These are phyloP conservation scores for Cardinalis cardinalis DNA, from an alignment of 2,113 vertebrate species.

Conservation along the genomic window DNA sequence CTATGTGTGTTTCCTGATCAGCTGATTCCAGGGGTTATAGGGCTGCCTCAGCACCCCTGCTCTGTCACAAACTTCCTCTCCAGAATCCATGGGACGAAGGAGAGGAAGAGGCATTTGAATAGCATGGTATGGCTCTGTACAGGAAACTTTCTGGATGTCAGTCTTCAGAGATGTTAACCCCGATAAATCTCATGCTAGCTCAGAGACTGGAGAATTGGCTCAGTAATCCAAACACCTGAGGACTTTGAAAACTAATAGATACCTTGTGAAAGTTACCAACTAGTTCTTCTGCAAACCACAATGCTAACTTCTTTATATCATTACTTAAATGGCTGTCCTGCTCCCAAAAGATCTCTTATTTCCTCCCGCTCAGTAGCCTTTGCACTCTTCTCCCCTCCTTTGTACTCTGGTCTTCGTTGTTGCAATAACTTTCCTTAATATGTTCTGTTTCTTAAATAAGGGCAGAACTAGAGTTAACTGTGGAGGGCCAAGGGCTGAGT, in stretches of 20 bases:
- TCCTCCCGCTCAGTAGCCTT: not conserved
- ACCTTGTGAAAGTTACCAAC: not conserved
- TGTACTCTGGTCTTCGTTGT: not conserved
- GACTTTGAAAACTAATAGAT: not conserved
- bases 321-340: not conserved
- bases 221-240: rapidly evolving
- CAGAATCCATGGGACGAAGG: not conserved
- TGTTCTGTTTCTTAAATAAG: not conserved
- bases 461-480: rapidly evolving
- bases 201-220: not conserved
- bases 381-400: not conserved
- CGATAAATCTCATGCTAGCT: rapidly evolving
- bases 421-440: not conserved
- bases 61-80: not conserved
- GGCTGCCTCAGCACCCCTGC: not conserved
- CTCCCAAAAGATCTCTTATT: not conserved
- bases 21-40: not conserved
- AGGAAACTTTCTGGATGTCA: not conserved
- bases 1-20: not conserved
- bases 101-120: not conserved
- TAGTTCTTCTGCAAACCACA: not conserved
- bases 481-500: not conserved
- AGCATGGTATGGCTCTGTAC: not conserved
- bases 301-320: not conserved
- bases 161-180: not conserved